A percentile compares a stretch with the other conserved stretches of the same genome.
These are phyloP conservation scores for Gorsachius magnificus DNA, from an alignment of 2,797 vertebrate genomes.

Conservation along the genomic window DNA sequence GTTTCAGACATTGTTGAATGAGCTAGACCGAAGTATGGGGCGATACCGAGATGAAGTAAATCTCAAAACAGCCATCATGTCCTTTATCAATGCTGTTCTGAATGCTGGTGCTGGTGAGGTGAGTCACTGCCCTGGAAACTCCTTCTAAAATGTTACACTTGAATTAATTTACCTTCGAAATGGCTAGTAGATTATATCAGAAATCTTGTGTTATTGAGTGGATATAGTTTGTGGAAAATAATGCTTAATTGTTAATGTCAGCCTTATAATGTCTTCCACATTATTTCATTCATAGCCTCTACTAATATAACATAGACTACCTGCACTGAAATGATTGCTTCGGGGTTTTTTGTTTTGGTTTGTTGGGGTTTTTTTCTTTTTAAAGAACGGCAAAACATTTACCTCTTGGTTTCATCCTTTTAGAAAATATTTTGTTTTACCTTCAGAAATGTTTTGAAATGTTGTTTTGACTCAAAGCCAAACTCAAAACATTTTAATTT, in stretches of 20 bases:
- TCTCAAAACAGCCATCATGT: slow-evolving; percentile 98
- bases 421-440: background rate
- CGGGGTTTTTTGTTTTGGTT: fast-evolving
- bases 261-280: background rate
- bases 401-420: background rate
- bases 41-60: slow-evolving; percentile 95
- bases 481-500: background rate
- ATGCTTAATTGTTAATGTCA: background rate
- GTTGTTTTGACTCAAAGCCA: background rate
- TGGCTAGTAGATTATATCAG: background rate
- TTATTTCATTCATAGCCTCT: background rate
- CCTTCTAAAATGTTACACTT: background rate
- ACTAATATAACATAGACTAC: background rate
- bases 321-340: background rate
- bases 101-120: slow-evolving; percentile 97
- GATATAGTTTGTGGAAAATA: background rate
- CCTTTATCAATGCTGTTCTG: slow-evolving; percentile 96
- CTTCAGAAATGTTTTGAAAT: slow-evolving; percentile 4
- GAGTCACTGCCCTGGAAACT: slow-evolving; percentile 34
- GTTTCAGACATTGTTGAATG: slow-evolving; percentile 88
- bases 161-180: background rate
- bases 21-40: slow-evolving; percentile 91
- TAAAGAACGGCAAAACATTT: background rate
- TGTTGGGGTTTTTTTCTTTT: background rate
- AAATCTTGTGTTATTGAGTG: background rate